phyloP scores from a whole-genome alignment of 2,888 invertebrate genomes.

The Noctua janthina region DNA sequence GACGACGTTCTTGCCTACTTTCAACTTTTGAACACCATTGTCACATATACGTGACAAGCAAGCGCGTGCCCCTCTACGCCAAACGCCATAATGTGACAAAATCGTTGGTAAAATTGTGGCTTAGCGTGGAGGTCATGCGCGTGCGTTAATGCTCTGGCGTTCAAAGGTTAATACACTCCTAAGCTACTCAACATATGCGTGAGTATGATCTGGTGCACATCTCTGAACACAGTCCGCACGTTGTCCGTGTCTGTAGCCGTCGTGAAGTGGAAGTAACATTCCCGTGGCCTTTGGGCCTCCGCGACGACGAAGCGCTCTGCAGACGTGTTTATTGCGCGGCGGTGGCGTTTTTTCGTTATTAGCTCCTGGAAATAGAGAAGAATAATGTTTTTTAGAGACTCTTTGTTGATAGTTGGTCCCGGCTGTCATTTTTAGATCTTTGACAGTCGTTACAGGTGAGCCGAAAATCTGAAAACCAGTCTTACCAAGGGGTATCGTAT shows the following conservation, averaged over 20 bases:
- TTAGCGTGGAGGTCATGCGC: no score
- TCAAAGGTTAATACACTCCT: slow-evolving; percentile 78
- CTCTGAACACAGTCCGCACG: slow-evolving; percentile 93
- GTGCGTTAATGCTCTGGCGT: no score
- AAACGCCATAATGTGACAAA: no score
- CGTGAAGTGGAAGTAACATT: slow-evolving; percentile 94
- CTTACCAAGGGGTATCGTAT: no score
- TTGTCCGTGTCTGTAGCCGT: slow-evolving; percentile 94
- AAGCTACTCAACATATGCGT: slow-evolving; percentile 85
- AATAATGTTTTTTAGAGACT: not conserved
- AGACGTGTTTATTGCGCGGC: slow-evolving; percentile 73
- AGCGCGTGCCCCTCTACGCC: no score
- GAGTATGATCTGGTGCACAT: slow-evolving; percentile 93
- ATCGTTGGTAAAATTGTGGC: no score
- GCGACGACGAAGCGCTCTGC: slow-evolving; percentile 82
- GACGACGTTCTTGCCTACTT: not conserved
- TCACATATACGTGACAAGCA: no score
- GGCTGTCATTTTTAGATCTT: no score
- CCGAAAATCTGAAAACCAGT: no score
- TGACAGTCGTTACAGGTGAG: no score
- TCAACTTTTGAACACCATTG: no score
- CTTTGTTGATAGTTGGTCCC: no score
- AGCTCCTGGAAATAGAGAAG: slow-evolving; percentile 84
- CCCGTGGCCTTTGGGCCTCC: slow-evolving; percentile 84
- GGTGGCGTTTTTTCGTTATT: slow-evolving; percentile 87